A percentile compares a stretch with the other conserved stretches of the same genome.
Conservation (phyloP, 2,113 vertebrate species). For the Oncorhynchus clarkii region DNA sequence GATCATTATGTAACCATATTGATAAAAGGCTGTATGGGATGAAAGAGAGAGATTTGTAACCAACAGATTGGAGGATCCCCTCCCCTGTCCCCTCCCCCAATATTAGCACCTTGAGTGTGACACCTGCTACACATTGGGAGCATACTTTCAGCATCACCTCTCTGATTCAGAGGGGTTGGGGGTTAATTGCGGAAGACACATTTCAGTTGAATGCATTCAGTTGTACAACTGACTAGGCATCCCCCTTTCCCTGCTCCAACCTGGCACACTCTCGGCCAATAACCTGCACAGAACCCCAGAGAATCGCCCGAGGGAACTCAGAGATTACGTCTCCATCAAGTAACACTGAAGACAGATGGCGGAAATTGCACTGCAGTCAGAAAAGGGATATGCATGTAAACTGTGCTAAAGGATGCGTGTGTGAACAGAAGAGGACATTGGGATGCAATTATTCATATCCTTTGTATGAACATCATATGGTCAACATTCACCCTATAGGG, state of each 20-base stretch:
- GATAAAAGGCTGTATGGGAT: not conserved
- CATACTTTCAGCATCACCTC: conserved; percentile 1
- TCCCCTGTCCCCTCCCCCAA: not conserved
- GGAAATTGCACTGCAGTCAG: not conserved
- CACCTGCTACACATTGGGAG: conserved; percentile 37
- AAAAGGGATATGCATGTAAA: not conserved
- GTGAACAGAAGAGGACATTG: not conserved
- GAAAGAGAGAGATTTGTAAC: not conserved
- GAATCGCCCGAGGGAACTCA: not conserved
- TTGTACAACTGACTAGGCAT: no score
- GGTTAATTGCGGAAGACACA: no score
- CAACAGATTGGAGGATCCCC: not conserved
- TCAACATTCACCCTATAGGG: not conserved
- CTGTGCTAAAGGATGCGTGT: not conserved
- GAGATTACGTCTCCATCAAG: not conserved
- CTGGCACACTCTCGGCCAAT: not conserved
- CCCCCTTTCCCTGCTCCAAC: not conserved
- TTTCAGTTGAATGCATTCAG: no score
- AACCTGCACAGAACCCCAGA: not conserved
- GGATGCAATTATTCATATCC: not conserved
- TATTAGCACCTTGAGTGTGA: not conserved
- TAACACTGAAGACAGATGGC: not conserved
- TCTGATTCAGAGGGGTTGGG: no score
- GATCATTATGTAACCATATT: not conserved
- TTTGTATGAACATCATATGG: not conserved